Evolutionary conservation across 2,888 invertebrate species (phyloP).

Genomic region (Campopleginae sp.): DNA sequence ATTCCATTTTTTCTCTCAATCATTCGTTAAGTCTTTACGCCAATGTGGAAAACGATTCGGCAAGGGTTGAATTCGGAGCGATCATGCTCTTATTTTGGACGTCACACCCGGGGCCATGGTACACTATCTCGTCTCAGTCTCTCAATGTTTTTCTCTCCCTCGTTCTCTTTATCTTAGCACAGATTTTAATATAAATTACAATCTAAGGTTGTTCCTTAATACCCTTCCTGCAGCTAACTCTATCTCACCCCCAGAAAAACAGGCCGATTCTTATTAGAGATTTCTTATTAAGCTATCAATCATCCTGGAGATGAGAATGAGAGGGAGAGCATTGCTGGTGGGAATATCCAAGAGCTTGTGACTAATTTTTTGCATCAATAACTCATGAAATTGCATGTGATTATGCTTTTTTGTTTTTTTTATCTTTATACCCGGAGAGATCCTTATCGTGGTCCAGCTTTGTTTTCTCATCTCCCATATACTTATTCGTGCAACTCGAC

Average conservation of each 20-base stretch:
- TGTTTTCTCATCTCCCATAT: slow-evolving; percentile 31
- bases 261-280: slow-evolving; percentile 82
- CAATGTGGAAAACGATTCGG: slow-evolving; percentile 38
- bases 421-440: neutral
- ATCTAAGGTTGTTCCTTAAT: slow-evolving; percentile 84
- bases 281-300: slow-evolving; percentile 83
- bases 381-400: slow-evolving; percentile 69
- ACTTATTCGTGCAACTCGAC: slow-evolving; percentile 7
- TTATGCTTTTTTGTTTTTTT: neutral
- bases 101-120: slow-evolving; percentile 58
- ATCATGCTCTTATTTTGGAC: slow-evolving; percentile 58
- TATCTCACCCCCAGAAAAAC: slow-evolving; percentile 72
- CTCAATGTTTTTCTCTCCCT: slow-evolving; percentile 20
- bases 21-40: slow-evolving; percentile 40
- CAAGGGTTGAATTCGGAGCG: slow-evolving; percentile 59
- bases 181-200: slow-evolving; percentile 84
- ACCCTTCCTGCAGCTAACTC: slow-evolving; percentile 72
- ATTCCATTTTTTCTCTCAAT: neutral
- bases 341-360: slow-evolving; percentile 69
- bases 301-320: slow-evolving; percentile 73
- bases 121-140: slow-evolving; percentile 79
- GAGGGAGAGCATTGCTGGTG: slow-evolving; percentile 11
- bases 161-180: slow-evolving; percentile 82
- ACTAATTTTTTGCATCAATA: slow-evolving; percentile 83
- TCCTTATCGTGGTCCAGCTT: slow-evolving; percentile 26